Conservation (phyloP, 2,888 invertebrate species). For the Cetonia aurata region DNA sequence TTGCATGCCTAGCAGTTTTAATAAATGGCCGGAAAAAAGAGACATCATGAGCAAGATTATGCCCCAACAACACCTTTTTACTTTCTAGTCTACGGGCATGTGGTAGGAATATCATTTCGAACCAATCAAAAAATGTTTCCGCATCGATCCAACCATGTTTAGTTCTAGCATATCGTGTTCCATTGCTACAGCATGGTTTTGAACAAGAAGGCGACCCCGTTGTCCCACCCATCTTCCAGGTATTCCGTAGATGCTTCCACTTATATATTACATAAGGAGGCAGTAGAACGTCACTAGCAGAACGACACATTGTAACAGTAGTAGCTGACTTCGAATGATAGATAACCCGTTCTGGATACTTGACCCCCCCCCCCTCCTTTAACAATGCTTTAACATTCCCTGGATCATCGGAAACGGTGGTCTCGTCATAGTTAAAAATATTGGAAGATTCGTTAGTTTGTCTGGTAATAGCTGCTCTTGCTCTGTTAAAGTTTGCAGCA, state of each 20-base stretch:
- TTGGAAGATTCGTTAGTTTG: neutral
- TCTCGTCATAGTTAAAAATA: constrained; percentile 48
- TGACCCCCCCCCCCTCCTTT: constrained; percentile 43
- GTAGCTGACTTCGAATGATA: constrained; percentile 54
- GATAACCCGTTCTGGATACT: constrained; percentile 54
- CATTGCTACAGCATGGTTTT: constrained; percentile 22
- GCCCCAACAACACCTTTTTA: neutral
- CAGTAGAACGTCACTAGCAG: constrained; percentile 52
- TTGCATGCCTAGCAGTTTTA: too few species aligned
- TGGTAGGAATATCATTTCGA: too few species aligned
- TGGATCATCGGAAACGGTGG: constrained; percentile 58
- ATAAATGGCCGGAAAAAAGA: neutral
- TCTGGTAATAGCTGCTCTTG: too few species aligned
- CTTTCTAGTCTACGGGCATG: neutral
- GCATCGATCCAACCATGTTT: constrained; percentile 9
- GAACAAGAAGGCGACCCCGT: too few species aligned
- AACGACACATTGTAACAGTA: constrained; percentile 54
- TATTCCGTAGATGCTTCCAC: constrained; percentile 53
- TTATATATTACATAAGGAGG: constrained; percentile 54
- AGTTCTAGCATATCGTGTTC: neutral
- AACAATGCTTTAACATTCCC: constrained; percentile 50
- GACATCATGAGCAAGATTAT: too few species aligned
- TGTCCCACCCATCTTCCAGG: constrained; percentile 57
- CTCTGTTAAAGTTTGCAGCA: too few species aligned
- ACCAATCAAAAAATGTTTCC: constrained; percentile 9